These are phyloP conservation scores for Alexandromys fortis DNA, from an alignment of 2,113 vertebrate species.

Conservation along the genomic window DNA sequence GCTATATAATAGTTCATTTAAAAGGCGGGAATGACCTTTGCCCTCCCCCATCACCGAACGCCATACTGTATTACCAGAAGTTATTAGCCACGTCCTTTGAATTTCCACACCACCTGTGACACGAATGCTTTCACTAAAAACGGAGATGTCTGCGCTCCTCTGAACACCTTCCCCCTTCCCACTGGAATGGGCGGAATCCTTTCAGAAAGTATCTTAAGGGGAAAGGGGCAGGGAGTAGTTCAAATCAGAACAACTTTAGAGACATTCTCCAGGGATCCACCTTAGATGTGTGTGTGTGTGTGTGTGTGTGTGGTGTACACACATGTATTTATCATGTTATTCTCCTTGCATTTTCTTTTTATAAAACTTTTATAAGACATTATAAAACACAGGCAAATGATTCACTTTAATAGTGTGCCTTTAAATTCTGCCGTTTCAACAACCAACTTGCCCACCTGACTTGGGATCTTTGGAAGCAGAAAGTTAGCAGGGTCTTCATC, in stretches of 20 bases:
- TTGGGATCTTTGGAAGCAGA: conserved; percentile 61
- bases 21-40: conserved; percentile 87
- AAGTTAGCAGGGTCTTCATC: conserved; percentile 38
- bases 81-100: conserved; percentile 87
- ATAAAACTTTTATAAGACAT: neutral
- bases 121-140: conserved; percentile 76
- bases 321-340: neutral
- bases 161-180: conserved; percentile 61
- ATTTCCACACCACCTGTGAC: conserved; percentile 81
- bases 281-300: neutral
- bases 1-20: conserved; percentile 91
- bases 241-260: conserved; percentile 56
- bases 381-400: neutral
- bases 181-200: conserved; percentile 54
- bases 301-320: neutral
- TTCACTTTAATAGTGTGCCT: neutral
- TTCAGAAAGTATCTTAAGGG: conserved; percentile 65
- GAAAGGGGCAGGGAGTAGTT: neutral
- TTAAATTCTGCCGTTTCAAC: conserved; percentile 25
- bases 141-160: conserved; percentile 68
- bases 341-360: conserved; percentile 29
- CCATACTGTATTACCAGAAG: conserved; percentile 84
- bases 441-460: neutral
- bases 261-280: conserved; percentile 65
- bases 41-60: conserved; percentile 86